phyloP scores from a whole-genome alignment of 2,113 vertebrate species.

The Catharus bicknelli region DNA sequence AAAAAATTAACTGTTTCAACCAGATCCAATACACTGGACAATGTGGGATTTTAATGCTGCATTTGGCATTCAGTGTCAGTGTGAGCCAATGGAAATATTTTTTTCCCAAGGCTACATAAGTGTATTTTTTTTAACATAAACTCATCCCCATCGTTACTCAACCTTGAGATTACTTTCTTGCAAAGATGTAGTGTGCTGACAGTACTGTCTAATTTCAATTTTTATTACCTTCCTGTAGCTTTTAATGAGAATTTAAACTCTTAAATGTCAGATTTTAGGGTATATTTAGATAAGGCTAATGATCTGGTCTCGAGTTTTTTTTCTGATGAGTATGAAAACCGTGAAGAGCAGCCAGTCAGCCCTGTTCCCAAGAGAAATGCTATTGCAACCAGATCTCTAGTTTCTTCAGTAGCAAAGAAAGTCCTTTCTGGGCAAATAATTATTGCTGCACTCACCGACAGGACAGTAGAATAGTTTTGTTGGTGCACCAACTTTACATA shows the following conservation, averaged over 20 bases:
- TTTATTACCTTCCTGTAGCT: conserved; percentile 37
- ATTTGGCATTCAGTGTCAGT: not conserved
- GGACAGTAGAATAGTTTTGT: not conserved
- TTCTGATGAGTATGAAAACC: not conserved
- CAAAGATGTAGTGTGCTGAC: not conserved
- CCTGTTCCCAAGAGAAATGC: not conserved
- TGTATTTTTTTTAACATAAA: not conserved
- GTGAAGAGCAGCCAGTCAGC: not conserved
- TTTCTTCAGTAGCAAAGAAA: not conserved
- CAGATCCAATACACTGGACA: not conserved
- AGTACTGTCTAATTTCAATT: conserved; percentile 10
- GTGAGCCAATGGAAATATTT: not conserved
- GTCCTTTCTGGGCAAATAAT: not conserved
- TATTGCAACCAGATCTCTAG: not conserved
- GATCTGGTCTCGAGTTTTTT: conserved; percentile 1
- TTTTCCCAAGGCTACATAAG: not conserved
- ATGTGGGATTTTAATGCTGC: not conserved
- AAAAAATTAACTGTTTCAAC: not conserved
- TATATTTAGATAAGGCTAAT: conserved; percentile 50
- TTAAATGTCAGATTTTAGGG: conserved; percentile 42
- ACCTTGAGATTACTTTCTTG: conserved; percentile 31
- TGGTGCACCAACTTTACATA: not conserved
- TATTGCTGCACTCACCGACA: not conserved
- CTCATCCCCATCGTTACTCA: not conserved
- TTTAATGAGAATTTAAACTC: conserved; percentile 42